Percentiles rank a stretch among this genome's conserved stretches.
Evolutionary conservation across 2,113 vertebrate genomes (phyloP).

Genomic region (cat (Felis catus)): DNA sequence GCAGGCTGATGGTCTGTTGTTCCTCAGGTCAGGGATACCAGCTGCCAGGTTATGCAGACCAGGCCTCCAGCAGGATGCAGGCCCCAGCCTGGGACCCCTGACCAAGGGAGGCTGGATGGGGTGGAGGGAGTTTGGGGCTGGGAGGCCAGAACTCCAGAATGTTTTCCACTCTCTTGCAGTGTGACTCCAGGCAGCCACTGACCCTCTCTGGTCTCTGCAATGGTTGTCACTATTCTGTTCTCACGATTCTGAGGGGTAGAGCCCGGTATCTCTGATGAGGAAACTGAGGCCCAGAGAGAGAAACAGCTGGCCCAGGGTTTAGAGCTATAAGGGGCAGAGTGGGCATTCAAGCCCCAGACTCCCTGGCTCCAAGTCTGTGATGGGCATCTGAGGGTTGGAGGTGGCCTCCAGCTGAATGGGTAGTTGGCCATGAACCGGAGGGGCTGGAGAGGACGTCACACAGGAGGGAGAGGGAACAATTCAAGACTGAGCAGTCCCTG

Average conservation of each 20-base stretch:
- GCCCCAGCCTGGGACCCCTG: background rate
- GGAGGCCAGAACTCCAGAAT: background rate
- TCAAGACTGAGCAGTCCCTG: background rate
- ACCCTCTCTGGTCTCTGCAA: background rate
- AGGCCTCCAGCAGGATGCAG: constrained; percentile 13
- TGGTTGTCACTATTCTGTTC: background rate
- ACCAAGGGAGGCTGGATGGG: background rate
- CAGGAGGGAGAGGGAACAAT: background rate
- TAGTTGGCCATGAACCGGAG: background rate
- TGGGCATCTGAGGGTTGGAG: too few relatives aligned
- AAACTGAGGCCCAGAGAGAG: background rate
- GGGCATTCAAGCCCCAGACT: background rate
- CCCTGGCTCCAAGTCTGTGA: background rate
- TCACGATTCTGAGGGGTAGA: background rate
- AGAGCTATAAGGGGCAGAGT: background rate
- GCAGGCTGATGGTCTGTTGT: background rate
- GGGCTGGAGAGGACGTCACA: background rate
- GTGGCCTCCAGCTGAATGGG: background rate
- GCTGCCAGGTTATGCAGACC: constrained; percentile 34
- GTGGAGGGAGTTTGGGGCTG: too few relatives aligned
- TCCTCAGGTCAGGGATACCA: background rate
- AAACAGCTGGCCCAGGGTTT: background rate
- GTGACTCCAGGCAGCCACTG: background rate
- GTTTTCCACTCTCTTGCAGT: background rate
- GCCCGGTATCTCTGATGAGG: background rate